phyloP scores from a whole-genome alignment of 30 jellyfish, hydroid and myxozoan species.

The Aurelia aurita complex sp. Pacific region DNA sequence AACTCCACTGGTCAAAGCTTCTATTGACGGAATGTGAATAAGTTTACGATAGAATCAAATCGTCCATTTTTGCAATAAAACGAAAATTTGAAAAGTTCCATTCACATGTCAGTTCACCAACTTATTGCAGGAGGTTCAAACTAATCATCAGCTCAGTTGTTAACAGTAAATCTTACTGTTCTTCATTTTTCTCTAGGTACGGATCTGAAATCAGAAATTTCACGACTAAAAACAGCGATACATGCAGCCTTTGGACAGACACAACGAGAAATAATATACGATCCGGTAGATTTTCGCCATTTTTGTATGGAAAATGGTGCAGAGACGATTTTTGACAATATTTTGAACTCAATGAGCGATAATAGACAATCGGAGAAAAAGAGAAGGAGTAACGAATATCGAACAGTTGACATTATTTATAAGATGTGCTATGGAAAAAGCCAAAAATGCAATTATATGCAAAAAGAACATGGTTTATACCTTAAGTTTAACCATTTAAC shows the following conservation, averaged over 20 bases:
- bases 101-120: too few species aligned
- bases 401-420: conserved; percentile 3
- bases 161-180: neutral
- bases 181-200: conserved; percentile 2
- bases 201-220: conserved; percentile 9
- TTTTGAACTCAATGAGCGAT: neutral
- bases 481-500: conserved; percentile 4
- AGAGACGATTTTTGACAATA: conserved; percentile 8
- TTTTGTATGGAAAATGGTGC: conserved; percentile 17
- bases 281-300: neutral
- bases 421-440: conserved; percentile 10
- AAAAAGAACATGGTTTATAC: conserved; percentile 2
- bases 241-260: conserved; percentile 1
- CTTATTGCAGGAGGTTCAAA: too few species aligned
- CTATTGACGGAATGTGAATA: too few species aligned
- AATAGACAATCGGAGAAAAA: neutral
- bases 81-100: too few species aligned
- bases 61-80: too few species aligned
- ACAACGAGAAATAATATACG: neutral
- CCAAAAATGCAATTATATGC: conserved; percentile 21
- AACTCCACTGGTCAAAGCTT: too few species aligned
- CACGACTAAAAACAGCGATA: neutral
- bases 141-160: too few species aligned
- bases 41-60: too few species aligned
- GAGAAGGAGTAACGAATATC: conserved; percentile 3